phyloP scores from a whole-genome alignment of 30 jellyfish, hydroid and myxozoan genomes.

The Cassiopea xamachana region DNA sequence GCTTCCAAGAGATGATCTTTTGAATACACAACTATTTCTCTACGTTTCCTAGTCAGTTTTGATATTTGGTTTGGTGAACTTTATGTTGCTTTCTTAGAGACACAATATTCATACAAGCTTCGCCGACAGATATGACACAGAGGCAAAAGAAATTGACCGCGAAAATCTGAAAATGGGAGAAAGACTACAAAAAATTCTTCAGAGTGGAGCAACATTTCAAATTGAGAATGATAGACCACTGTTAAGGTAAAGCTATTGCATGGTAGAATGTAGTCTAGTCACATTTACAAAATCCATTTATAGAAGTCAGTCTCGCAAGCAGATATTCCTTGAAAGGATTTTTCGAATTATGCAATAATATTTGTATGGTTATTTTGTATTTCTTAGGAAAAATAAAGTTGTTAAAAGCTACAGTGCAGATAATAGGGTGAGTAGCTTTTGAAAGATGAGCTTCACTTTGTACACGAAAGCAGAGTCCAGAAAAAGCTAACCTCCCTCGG shows the following conservation, averaged over 20 bases:
- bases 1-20: no score
- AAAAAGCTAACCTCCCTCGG: no score
- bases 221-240: background rate
- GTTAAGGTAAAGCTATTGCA: slow-evolving; percentile 21
- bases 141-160: slow-evolving; percentile 18
- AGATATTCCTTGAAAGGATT: no score
- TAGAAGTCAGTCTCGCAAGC: no score
- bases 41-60: no score
- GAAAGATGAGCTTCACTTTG: no score
- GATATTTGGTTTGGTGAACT: no score
- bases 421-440: slow-evolving; percentile 21
- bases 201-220: slow-evolving; percentile 17
- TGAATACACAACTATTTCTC: no score
- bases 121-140: slow-evolving; percentile 25
- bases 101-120: slow-evolving; percentile 25
- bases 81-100: slow-evolving; percentile 1
- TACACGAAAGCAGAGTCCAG: no score
- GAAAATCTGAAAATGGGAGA: slow-evolving; percentile 27
- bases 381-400: background rate
- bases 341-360: no score
- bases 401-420: slow-evolving; percentile 49
- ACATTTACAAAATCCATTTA: no score
- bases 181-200: slow-evolving; percentile 30
- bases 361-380: background rate
- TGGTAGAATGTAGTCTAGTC: background rate